These are phyloP conservation scores for Nyctalus aviator DNA, from an alignment of 2,797 vertebrate species.

Conservation along the genomic window DNA sequence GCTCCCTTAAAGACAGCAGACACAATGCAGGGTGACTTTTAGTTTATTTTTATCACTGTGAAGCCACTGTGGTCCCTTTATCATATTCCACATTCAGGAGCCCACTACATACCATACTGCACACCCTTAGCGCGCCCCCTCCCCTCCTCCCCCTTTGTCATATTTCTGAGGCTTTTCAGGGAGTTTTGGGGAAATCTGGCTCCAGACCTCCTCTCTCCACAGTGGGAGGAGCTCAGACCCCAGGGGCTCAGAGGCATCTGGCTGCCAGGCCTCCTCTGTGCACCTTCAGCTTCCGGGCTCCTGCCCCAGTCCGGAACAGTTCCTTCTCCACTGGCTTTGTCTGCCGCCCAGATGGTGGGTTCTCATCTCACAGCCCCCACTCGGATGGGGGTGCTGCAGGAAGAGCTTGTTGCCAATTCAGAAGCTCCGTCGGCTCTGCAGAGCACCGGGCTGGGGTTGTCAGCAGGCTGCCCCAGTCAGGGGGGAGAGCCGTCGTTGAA, in stretches of 20 bases:
- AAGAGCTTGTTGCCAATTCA: background rate
- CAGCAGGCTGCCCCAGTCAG: rapidly evolving
- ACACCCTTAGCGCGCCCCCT: rapidly evolving
- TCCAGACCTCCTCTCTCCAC: background rate
- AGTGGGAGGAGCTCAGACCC: background rate
- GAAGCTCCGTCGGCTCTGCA: background rate
- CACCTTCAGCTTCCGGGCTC: background rate
- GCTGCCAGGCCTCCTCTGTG: background rate
- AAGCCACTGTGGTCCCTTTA: background rate
- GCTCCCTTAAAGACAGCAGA: background rate
- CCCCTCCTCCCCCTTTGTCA: background rate
- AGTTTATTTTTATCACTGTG: background rate
- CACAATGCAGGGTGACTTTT: too few relatives aligned
- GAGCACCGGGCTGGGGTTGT: background rate
- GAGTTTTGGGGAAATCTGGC: background rate
- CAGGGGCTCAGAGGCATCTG: background rate
- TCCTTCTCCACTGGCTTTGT: background rate
- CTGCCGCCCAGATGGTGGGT: background rate
- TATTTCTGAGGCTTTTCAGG: background rate
- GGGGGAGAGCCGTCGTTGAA: background rate
- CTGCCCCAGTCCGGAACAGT: background rate
- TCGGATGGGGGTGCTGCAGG: background rate
- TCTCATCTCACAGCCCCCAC: background rate
- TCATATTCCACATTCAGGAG: background rate
- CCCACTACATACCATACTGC: background rate